phyloP scores from a whole-genome alignment of 2,113 vertebrate genomes.

The Embiotoca jacksoni region DNA sequence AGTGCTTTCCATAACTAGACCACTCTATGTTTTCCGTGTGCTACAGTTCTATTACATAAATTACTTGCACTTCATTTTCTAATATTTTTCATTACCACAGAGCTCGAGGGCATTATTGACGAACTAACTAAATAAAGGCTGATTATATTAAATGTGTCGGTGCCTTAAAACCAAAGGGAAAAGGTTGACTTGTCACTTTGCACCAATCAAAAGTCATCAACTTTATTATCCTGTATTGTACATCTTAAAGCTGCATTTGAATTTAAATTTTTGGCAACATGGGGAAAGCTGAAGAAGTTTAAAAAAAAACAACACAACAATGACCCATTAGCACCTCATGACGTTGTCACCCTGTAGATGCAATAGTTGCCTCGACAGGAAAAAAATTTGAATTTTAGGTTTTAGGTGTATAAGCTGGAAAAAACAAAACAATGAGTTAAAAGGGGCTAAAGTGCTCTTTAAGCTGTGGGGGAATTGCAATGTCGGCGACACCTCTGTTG shows the following conservation, averaged over 20 bases:
- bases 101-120: neutral
- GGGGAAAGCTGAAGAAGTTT: too few species aligned
- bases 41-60: neutral
- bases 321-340: too few species aligned
- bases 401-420: neutral
- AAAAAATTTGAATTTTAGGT: neutral
- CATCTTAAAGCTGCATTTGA: neutral
- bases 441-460: neutral
- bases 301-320: too few species aligned
- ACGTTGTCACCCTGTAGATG: too few species aligned
- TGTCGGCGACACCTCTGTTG: too few species aligned
- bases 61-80: neutral
- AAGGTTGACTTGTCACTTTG: neutral
- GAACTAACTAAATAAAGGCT: neutral
- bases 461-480: neutral
- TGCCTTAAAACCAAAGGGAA: neutral
- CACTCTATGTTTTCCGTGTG: neutral
- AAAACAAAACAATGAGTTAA: neutral
- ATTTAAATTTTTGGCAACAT: too few species aligned
- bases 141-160: neutral
- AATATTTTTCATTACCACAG: neutral
- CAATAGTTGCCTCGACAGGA: neutral
- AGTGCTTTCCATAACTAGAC: neutral
- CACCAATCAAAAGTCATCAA: slow-evolving; percentile 10
- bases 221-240: neutral